These are phyloP conservation scores for Misgurnus mizolepis DNA, from an alignment of 2,113 vertebrate species.

Conservation along the genomic window DNA sequence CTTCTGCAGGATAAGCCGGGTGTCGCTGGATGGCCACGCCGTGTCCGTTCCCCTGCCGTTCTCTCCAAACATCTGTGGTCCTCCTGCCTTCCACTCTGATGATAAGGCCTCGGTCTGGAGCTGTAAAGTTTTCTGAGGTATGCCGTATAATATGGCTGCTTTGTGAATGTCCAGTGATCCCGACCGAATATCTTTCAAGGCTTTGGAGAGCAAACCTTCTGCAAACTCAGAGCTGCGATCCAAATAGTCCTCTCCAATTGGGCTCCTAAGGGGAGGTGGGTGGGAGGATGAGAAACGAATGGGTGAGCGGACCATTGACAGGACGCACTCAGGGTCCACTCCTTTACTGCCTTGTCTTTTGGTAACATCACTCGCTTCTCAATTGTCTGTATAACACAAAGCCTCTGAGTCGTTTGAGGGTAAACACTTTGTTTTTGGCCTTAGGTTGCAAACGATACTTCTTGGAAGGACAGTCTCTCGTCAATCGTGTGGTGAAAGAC, in stretches of 20 bases:
- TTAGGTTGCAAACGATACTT: constrained; percentile 80
- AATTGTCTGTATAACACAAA: constrained; percentile 81
- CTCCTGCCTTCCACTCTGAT: constrained; percentile 81
- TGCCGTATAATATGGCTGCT: constrained; percentile 98
- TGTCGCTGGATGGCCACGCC: constrained; percentile 86
- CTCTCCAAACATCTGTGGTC: constrained; percentile 82
- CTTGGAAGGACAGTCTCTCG: constrained; percentile 88
- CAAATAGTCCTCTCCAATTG: constrained; percentile 96
- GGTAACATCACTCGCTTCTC: constrained; percentile 99
- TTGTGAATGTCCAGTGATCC: constrained; percentile 97
- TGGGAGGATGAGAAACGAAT: constrained; percentile 76
- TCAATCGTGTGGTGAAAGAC: constrained; percentile 82
- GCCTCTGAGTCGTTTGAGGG: constrained; percentile 73
- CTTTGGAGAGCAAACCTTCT: constrained; percentile 99
- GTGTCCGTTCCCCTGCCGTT: constrained; percentile 79
- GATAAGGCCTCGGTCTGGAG: constrained; percentile 90
- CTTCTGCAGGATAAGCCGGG: constrained; percentile 91
- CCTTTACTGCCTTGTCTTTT: constrained; percentile 99
- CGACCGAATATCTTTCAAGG: constrained; percentile 99
- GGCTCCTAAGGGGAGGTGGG: constrained; percentile 98
- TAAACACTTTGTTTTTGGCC: constrained; percentile 45
- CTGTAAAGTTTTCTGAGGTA: constrained; percentile 95
- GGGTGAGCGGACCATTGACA: constrained; percentile 91
- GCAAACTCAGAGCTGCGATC: constrained; percentile 99
- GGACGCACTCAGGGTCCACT: constrained; percentile 99